Percentiles rank a stretch among this genome's conserved stretches.
These are phyloP conservation scores for Geothlypis trichas DNA, from an alignment of 2,113 vertebrate genomes.

Conservation along the genomic window DNA sequence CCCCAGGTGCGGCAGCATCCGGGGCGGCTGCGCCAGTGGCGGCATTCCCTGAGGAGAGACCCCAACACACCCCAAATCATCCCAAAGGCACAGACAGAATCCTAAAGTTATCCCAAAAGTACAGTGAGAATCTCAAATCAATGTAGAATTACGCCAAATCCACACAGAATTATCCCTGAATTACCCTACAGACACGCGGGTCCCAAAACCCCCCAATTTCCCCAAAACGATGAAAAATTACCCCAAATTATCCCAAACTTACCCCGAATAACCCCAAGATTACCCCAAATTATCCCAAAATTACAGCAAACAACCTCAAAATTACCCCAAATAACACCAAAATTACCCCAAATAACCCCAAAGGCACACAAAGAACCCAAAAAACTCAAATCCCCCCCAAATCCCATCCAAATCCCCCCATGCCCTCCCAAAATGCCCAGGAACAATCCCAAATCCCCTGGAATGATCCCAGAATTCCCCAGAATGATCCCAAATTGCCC, in stretches of 20 bases:
- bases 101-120: background rate
- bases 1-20: background rate
- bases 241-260: no score
- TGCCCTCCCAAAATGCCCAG: background rate
- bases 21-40: background rate
- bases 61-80: background rate
- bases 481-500: no score
- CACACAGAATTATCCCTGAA: background rate
- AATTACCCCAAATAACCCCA: background rate
- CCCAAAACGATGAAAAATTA: background rate
- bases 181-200: accelerated
- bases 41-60: background rate
- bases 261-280: background rate
- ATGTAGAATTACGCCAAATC: background rate
- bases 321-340: background rate
- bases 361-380: background rate
- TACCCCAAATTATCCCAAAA: background rate
- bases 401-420: background rate
- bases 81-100: background rate
- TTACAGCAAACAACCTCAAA: background rate
- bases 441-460: background rate
- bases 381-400: background rate
- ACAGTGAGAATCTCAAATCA: background rate
- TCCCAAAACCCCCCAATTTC: background rate
- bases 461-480: no score